Base-by-base conservation (phyloP, 2,797 vertebrate species). In the Pseudomugil tenellus region DNA sequence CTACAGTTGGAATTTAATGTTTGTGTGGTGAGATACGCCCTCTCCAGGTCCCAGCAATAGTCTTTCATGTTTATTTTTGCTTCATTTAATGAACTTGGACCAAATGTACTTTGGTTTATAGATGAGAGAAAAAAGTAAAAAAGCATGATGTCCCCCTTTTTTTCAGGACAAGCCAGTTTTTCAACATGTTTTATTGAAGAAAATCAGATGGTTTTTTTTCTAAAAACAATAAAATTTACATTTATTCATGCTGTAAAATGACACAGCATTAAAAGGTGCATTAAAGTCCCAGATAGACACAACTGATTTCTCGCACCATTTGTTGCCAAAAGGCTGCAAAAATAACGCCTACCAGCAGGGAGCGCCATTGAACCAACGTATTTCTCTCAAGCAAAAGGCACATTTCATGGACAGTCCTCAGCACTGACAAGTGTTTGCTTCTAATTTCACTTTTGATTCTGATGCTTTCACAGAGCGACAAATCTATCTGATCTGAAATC, bases 401-500 rank as follows among this genome's bases (percentile, higher is more conserved):
- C 54, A 34, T 12, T 21, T 39, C 28, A 43, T 14, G 39, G 17
- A 56, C 9, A 32, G n/a, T 7, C 1, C 5, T 77, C 26, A 37
- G 25, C 25, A 53, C 68, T 70, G 59, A 74, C 2, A 67, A 37
- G 62, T 63, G 61, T 63, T 85, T 77, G 61, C 69, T 67, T 85
- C 72, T 43, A 62, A 61, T n/a, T 70, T 74, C 51, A 69, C 46
- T 63, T 28, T 59, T 41, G 32, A 67, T 51, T 72, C 9, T 46
- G 57, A 66, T 62, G 76, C 51, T 64, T 60, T 31, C 64, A 62
- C 74, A 23, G 63, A 66, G 41, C 56, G 60, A 17, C 19, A n/a
- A 21, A 52, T 72, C 68, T 25, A 64, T 43, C 85, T 83, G 89
- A 86, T 83, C 76, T 84, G 67, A 74, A 83, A 81, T 76, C 85